Base-by-base conservation (phyloP, 2,797 vertebrate species). In the Malacoraja senta region DNA sequence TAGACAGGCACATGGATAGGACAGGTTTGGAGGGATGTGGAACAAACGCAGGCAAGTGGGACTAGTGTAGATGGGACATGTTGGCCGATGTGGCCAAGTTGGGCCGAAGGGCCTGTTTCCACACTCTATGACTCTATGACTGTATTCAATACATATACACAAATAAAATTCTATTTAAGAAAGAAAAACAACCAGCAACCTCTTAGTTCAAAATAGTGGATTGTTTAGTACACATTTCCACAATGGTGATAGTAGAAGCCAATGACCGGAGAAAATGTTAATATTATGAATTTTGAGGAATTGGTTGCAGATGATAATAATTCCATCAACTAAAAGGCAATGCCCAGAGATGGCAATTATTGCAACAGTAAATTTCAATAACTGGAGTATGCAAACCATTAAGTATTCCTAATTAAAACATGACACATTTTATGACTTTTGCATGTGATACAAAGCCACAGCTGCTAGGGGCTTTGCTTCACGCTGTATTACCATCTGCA, bases 361-460 rank as follows among this genome's bases (percentile, higher is more conserved):
- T 19, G n/a, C 15, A 68, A 7, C 61, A 32, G 83, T 63, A 19
- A 86, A 19, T 63, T 88, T 88, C n/a, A 35, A 88, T 68, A 68
- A 58, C 53, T 29, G 61, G 53, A n/a, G 63, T 32, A 83, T 84
- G 61, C 44, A 84, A 53, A 61, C 80, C 29, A 61, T 61, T 61
- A 58, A 92, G 26, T 44, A 72, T 91, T 92, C 44, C 90, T 58
- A 53, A 92, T 76, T 74, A 74, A 74, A 76, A 92, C n/a, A 86
- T 53, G n/a, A 44, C 44, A 76, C 72, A 29, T 92, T 91, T 9
- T 3, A 19, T 91, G 35, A 38, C 24, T 76, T 92, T 38, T 10
- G 4, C 26, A 44, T 72, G 21, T 53, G 90, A 74, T 92, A 92
- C 29, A 92, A 92, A 29, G 1, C n/a, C 58, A 53, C 90, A 74